Evolutionary conservation across 2,888 invertebrate genomes (phyloP), one percentile per base, ranked within the genome.

Genomic region (Xestia xanthographa): DNA sequence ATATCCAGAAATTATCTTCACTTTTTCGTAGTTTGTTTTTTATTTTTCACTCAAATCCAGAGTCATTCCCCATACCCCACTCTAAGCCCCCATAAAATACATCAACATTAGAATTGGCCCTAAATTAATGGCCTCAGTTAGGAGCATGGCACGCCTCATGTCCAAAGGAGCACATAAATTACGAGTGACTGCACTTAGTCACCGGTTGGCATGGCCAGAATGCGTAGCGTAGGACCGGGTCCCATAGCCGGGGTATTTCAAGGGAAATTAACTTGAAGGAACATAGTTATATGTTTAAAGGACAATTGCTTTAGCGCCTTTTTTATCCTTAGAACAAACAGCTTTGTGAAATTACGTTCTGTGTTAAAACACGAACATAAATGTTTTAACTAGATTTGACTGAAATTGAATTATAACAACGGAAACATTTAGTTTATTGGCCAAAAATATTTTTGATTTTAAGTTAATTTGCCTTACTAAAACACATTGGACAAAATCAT

Each of bases 101-200:
- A 62, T 69, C 43, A 66, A 70, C 58, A 77, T 77, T 60, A 82
- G 45, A 65, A 69, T 12, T 68, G 67, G 58, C 29, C 69, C 17
- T 12, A 79, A 84, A 81, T 81, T 74, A 84, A 81, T 74, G 74
- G 74, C 62, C 66, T 62, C 79, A 75, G 81, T 78, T 66, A 68
- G 73, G 84, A 63, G 50, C 50, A 67, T 29, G 78, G 77, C 66
- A 38, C 6, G 63, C 50, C 74, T 66, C 84, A 29, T 58, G 81
- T 81, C 73, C 66, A 74, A 66, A 62, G 73, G 66, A 70, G 80
- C 60, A n/a, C 73, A 81, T 81, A 79, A 83, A 81, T 81, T 66
- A 58, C 84, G 34, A 66, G 74, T 60, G 66, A 73, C 66, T 81
- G 81, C 84, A 83, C 69, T 81, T 77, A 70, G 81, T 83, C 81